A percentile compares a stretch with the other conserved stretches of the same genome.
Evolutionary conservation across 1,140 invertebrate genomes (phyloP).

Genomic region (Halictus rubicundus): DNA sequence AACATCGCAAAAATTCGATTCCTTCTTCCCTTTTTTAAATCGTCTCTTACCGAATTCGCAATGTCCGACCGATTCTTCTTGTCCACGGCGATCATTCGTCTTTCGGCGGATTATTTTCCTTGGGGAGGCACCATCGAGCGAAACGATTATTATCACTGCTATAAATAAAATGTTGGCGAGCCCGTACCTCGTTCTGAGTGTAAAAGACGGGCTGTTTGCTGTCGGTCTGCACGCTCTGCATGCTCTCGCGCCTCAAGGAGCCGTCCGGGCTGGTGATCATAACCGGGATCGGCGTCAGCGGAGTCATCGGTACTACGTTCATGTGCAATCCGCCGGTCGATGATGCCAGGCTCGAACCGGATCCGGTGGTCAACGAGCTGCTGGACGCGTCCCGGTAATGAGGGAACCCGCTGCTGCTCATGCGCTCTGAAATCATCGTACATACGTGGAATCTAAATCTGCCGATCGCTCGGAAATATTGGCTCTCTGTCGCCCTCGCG

Average conservation of each 20-base stretch:
- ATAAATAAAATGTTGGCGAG: too few species aligned
- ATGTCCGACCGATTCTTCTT: too few species aligned
- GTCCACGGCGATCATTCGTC: too few species aligned
- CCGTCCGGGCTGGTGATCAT: conserved; percentile 73
- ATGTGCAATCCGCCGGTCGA: conserved; percentile 72
- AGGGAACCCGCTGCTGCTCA: conserved; percentile 67
- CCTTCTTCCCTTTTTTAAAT: too few species aligned
- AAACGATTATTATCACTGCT: too few species aligned
- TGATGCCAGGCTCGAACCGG: conserved; percentile 71
- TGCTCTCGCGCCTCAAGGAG: conserved; percentile 65
- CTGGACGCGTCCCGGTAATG: conserved; percentile 70
- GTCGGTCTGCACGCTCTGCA: conserved; percentile 46
- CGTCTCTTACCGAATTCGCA: too few species aligned
- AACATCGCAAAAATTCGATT: too few species aligned
- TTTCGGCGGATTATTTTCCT: too few species aligned
- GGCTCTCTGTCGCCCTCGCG: too few species aligned
- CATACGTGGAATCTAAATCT: neutral
- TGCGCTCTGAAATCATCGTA: conserved; percentile 61
- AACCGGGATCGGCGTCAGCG: conserved; percentile 69
- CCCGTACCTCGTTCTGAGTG: conserved; percentile 66
- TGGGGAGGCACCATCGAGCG: too few species aligned
- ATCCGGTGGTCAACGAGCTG: conserved; percentile 72
- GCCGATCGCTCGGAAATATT: too few species aligned
- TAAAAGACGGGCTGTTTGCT: conserved; percentile 67
- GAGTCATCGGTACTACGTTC: conserved; percentile 49